Evolutionary conservation across 2,888 invertebrate genomes (phyloP), one percentile per base, ranked within the genome.

Genomic region (Hyles lineata): DNA sequence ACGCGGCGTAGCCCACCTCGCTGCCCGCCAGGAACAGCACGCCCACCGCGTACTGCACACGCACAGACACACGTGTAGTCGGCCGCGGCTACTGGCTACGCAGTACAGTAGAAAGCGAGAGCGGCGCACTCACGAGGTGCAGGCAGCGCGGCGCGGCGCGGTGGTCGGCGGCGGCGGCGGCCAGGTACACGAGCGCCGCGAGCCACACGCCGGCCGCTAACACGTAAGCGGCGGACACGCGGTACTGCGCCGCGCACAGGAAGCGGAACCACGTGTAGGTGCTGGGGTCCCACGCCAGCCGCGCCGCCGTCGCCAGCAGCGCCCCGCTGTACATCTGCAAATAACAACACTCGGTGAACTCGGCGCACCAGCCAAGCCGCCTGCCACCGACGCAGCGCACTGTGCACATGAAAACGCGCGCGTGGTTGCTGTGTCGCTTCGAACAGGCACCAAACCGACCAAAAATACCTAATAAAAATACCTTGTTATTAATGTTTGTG

Each of bases 241-340:
- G 92, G 90, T 94, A 94, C 91, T 94, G 94, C 87, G 91, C 87
- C 79, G 79, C 90, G 87, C 92, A 92, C 88, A 94, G 88, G 90
- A 90, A 94, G 58, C 94, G 89, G 89, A 94, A 93, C 94, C 93
- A 93, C 82, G 92, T 83, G 91, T 93, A 94, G 55, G 94, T 94
- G 90, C 92, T 92, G 74, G 94, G 94, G 89, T 94, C 94, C 94
- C 94, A 94, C 80, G 93, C 91, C 81, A 94, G 91, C 82, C 94
- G 92, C 87, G 93, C 94, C 85, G 93, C 93, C 82, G 94, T 94
- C 83, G 93, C 90, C 86, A 94, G 90, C 88, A 94, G 87, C 82
- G 94, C 94, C 80, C 94, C 94, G 85, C 90, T 89, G 91, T 93
- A 94, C 94, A 94, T 93, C 94, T 94, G 90, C 76, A 78, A 79